A percentile compares a stretch with the other conserved stretches of the same genome.
Evolutionary conservation across 2,113 vertebrate genomes (phyloP).

Genomic region (Cathartes aura): DNA sequence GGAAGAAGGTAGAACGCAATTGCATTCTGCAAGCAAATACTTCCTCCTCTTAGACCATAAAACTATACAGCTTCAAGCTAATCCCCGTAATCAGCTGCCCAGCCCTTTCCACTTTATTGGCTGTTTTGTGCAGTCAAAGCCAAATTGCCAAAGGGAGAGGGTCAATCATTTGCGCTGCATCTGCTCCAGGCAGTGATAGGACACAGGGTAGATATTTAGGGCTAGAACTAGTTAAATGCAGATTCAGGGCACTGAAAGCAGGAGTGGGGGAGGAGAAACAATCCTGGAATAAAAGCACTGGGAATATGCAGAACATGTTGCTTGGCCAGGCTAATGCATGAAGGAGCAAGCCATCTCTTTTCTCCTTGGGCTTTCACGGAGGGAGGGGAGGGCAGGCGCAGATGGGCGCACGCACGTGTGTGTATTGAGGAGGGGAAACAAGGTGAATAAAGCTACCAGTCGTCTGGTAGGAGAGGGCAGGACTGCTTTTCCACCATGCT

Average conservation of each 20-base stretch:
- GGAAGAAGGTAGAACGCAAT: background rate
- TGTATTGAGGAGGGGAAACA: background rate
- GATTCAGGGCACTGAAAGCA: background rate
- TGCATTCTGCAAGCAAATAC: background rate
- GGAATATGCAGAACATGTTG: background rate
- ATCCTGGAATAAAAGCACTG: background rate
- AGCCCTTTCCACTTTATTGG: conserved; percentile 40
- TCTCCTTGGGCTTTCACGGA: background rate
- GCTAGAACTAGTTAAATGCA: conserved; percentile 30
- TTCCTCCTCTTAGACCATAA: background rate
- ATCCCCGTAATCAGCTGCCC: background rate
- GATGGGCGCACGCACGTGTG: no score
- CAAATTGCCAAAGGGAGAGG: conserved; percentile 27
- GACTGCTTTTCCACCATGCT: background rate
- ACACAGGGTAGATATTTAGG: background rate
- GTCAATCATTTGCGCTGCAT: conserved; percentile 12
- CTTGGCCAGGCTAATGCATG: background rate
- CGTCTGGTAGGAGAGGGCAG: background rate
- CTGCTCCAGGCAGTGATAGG: background rate
- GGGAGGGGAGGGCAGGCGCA: background rate
- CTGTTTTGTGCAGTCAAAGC: conserved; percentile 32
- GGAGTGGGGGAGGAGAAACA: background rate
- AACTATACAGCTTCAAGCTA: background rate
- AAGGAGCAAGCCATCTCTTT: background rate
- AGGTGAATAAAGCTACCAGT: background rate